These are phyloP conservation scores for Tonatia bakeri DNA, from an alignment of 2,113 vertebrate genomes.

Conservation along the genomic window DNA sequence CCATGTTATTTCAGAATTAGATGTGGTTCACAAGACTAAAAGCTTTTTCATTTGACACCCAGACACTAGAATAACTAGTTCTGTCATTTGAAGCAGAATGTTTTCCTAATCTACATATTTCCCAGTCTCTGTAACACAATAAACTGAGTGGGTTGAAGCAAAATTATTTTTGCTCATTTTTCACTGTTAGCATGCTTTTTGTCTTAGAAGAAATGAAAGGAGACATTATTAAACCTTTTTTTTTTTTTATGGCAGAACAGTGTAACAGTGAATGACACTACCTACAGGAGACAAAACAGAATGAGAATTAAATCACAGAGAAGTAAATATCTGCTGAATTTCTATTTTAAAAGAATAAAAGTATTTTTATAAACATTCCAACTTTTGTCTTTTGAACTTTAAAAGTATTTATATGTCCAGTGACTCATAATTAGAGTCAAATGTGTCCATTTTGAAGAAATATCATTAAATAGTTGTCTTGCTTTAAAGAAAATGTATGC, in stretches of 20 bases:
- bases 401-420: neutral
- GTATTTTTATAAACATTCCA: neutral
- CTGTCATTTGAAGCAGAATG: constrained; percentile 48
- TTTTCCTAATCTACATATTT: constrained; percentile 62
- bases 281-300: constrained; percentile 31
- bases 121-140: constrained; percentile 40
- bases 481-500: neutral
- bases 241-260: constrained; percentile 30
- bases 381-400: neutral
- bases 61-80: neutral
- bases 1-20: constrained; percentile 72
- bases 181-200: constrained; percentile 44
- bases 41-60: constrained; percentile 67
- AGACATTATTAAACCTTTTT: constrained; percentile 57
- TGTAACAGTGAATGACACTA: constrained; percentile 51
- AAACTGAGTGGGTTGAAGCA: constrained; percentile 56
- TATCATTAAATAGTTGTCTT: neutral
- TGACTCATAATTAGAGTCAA: neutral
- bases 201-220: constrained; percentile 57
- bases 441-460: neutral
- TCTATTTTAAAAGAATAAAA: constrained; percentile 16
- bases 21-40: constrained; percentile 77
- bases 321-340: neutral
- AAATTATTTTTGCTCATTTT: constrained; percentile 51
- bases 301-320: constrained; percentile 59